A percentile compares a stretch with the other conserved stretches of the same genome.
phyloP scores from a whole-genome alignment of 64 coral and sea anemone species.

The Montipora foliosa region DNA sequence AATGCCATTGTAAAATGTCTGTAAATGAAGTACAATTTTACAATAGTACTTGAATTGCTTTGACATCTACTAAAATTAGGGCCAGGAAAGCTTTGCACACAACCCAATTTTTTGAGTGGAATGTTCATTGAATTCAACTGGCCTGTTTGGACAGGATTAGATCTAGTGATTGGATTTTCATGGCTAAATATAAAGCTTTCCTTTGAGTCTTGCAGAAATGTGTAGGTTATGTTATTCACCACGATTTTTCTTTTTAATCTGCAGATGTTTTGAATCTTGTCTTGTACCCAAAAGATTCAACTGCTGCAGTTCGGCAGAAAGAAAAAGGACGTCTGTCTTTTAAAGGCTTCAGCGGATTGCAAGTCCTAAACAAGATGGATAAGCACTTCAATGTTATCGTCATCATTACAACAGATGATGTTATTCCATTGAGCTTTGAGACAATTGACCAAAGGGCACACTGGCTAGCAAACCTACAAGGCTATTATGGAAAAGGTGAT shows the following conservation, averaged over 20 bases:
- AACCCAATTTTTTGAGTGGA: too few species aligned
- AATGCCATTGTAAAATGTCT: too few species aligned
- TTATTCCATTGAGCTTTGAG: constrained; percentile 82
- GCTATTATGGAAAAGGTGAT: constrained; percentile 88
- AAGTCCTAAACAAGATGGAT: constrained; percentile 81
- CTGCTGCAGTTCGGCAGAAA: constrained; percentile 80
- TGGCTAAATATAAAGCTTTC: too few species aligned
- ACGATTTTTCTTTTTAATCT: neutral
- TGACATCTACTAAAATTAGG: too few species aligned
- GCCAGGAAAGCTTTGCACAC: too few species aligned
- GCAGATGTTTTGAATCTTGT: constrained; percentile 85
- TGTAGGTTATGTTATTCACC: neutral
- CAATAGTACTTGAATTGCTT: too few species aligned
- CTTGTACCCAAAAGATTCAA: constrained; percentile 78
- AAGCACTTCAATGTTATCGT: constrained; percentile 89
- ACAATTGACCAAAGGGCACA: constrained; percentile 77
- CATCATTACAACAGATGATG: constrained; percentile 83
- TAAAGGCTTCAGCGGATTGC: constrained; percentile 80
- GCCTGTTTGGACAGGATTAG: too few species aligned
- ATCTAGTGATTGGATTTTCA: too few species aligned
- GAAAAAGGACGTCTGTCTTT: constrained; percentile 86
- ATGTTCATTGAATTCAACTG: too few species aligned
- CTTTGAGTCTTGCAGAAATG: neutral
- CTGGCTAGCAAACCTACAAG: constrained; percentile 72
- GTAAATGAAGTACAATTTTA: too few species aligned